Evolutionary conservation across 1,140 invertebrate species (phyloP).

Genomic region (Cydia amplana): DNA sequence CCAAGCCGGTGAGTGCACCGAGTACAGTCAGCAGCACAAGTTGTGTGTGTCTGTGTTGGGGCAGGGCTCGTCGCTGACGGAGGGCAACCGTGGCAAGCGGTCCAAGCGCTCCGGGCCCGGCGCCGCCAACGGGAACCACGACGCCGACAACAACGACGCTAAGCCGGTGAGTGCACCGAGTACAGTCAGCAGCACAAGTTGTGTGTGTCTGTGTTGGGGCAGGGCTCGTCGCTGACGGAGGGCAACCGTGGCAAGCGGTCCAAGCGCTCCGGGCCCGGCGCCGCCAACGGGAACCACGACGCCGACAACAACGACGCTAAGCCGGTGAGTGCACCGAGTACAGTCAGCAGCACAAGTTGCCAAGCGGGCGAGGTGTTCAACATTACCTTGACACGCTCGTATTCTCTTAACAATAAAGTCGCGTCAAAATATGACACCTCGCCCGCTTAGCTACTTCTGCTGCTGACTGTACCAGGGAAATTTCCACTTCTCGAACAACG

Average conservation of each 20-base stretch:
- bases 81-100: slow-evolving; percentile 88
- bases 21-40: too few relatives aligned
- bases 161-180: slow-evolving; percentile 58
- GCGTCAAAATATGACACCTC: too few relatives aligned
- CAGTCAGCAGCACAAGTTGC: too few relatives aligned
- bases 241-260: slow-evolving; percentile 87
- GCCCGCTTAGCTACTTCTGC: too few relatives aligned
- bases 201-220: too few relatives aligned
- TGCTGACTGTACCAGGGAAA: too few relatives aligned
- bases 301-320: slow-evolving; percentile 66
- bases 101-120: slow-evolving; percentile 79
- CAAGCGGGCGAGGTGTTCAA: too few relatives aligned
- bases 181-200: too few relatives aligned
- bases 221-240: slow-evolving; percentile 91
- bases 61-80: slow-evolving; percentile 91
- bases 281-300: slow-evolving; percentile 77
- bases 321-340: slow-evolving; percentile 54
- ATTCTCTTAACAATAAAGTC: too few relatives aligned
- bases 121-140: slow-evolving; percentile 75
- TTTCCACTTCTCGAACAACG: too few relatives aligned
- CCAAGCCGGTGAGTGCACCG: slow-evolving; percentile 58
- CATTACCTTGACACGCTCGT: too few relatives aligned
- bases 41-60: too few relatives aligned
- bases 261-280: slow-evolving; percentile 75
- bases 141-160: slow-evolving; percentile 65